Conservation (phyloP, 2,888 invertebrate species). For the Hyposoter dolosus region DNA sequence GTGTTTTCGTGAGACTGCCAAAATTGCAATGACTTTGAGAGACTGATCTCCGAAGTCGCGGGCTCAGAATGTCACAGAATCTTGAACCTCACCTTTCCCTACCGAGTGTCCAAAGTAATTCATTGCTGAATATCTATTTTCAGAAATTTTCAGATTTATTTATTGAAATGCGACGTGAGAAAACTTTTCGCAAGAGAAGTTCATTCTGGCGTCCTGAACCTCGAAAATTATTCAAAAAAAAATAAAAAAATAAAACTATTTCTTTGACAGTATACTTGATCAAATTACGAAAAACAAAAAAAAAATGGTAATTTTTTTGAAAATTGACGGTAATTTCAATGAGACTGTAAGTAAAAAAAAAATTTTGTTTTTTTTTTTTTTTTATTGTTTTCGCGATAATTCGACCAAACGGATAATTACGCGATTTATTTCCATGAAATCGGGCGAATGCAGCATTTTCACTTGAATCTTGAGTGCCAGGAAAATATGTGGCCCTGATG, state of each 20-base stretch:
- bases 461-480: conserved; percentile 8
- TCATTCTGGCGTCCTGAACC: not conserved
- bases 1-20: conserved; percentile 64
- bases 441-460: not conserved
- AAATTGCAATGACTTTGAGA: conserved; percentile 59
- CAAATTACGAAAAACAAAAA: too few species aligned
- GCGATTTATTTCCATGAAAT: not conserved
- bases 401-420: not conserved
- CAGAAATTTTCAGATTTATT: conserved; percentile 42
- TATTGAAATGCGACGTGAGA: conserved; percentile 52
- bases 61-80: conserved; percentile 42
- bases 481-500: not conserved
- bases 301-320: too few species aligned
- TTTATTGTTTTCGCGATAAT: not conserved
- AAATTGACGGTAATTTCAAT: too few species aligned
- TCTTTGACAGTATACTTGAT: too few species aligned
- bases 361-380: not conserved
- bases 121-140: conserved; percentile 58
- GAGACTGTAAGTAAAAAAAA: too few species aligned
- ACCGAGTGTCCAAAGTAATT: conserved; percentile 47
- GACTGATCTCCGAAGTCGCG: conserved; percentile 35
- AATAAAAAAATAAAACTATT: too few species aligned
- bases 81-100: conserved; percentile 77
- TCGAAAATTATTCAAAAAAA: not conserved
- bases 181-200: conserved; percentile 10